Conservation (phyloP, 2,113 vertebrate species). For the Xenus cinereus region DNA sequence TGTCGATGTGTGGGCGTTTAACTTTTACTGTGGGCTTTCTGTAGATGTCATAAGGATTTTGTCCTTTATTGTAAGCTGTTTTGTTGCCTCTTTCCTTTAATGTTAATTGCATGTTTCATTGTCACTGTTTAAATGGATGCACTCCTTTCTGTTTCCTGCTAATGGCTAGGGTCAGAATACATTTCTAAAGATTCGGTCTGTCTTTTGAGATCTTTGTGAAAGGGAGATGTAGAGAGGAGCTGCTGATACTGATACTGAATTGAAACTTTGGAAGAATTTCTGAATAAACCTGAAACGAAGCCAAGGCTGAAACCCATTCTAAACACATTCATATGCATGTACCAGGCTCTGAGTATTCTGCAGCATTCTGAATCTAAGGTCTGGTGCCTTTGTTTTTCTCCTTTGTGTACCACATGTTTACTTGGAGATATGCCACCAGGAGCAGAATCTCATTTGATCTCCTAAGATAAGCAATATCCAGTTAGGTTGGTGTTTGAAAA, state of each 20-base stretch:
- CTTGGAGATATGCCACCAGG: neutral
- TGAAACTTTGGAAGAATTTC: slow-evolving; percentile 48
- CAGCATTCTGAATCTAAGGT: neutral
- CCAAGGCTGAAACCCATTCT: slow-evolving; percentile 29
- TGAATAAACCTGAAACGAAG: slow-evolving; percentile 37
- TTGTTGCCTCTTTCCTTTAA: slow-evolving; percentile 45
- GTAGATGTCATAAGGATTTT: slow-evolving; percentile 34
- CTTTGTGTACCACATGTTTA: slow-evolving; percentile 32
- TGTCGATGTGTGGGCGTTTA: neutral
- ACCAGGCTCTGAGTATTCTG: neutral
- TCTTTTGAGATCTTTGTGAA: slow-evolving; percentile 50
- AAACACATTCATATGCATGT: slow-evolving; percentile 49
- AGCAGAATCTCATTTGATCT: slow-evolving; percentile 34
- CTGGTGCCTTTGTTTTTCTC: slow-evolving; percentile 13
- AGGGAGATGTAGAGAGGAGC: slow-evolving; percentile 25
- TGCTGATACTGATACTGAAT: slow-evolving; percentile 23
- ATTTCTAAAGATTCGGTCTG: slow-evolving; percentile 27
- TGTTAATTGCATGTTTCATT: slow-evolving; percentile 64
- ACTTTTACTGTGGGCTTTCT: neutral
- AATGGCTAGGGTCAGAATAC: slow-evolving; percentile 26
- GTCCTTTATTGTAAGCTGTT: slow-evolving; percentile 22
- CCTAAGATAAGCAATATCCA: slow-evolving; percentile 12
- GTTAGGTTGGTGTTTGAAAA: neutral
- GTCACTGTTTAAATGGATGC: slow-evolving; percentile 57
- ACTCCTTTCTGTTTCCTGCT: slow-evolving; percentile 4